A percentile compares a stretch with the other conserved stretches of the same genome.
phyloP scores from a whole-genome alignment of 2,113 vertebrate genomes.

The Prietella phreatophila region DNA sequence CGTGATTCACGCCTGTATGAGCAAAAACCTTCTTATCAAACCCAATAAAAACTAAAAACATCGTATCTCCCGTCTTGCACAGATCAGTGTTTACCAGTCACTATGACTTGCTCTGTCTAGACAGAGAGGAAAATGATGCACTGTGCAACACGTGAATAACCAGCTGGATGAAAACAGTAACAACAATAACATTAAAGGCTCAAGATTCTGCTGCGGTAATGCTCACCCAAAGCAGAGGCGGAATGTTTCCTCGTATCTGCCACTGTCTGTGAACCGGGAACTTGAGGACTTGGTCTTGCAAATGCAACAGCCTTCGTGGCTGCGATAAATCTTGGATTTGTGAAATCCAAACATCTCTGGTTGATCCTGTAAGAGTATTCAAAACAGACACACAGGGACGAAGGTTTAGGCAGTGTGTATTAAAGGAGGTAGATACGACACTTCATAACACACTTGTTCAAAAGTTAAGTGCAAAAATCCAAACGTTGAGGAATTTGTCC shows the following conservation, averaged over 20 bases:
- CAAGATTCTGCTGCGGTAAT: neutral
- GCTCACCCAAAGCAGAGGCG: constrained; percentile 78
- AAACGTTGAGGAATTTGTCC: neutral
- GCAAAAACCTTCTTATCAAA: neutral
- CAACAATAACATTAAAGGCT: neutral
- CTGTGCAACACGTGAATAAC: neutral
- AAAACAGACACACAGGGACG: neutral
- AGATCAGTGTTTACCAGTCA: neutral
- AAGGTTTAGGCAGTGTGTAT: neutral
- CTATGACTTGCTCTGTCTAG: neutral
- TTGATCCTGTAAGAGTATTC: constrained; percentile 15
- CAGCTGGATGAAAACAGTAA: neutral
- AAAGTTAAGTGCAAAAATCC: neutral
- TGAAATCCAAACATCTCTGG: constrained; percentile 79
- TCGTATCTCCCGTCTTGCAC: neutral
- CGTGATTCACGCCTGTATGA: no score
- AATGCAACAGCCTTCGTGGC: constrained; percentile 80
- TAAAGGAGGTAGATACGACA: no score
- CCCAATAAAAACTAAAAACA: neutral
- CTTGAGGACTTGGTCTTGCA: constrained; percentile 83
- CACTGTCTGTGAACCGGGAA: constrained; percentile 80
- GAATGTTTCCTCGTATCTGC: constrained; percentile 78
- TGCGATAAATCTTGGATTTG: constrained; percentile 81
- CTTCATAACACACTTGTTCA: neutral
- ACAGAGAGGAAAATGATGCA: neutral